Evolutionary conservation across 2,113 vertebrate species (phyloP).

Genomic region (Urocolius indicus): DNA sequence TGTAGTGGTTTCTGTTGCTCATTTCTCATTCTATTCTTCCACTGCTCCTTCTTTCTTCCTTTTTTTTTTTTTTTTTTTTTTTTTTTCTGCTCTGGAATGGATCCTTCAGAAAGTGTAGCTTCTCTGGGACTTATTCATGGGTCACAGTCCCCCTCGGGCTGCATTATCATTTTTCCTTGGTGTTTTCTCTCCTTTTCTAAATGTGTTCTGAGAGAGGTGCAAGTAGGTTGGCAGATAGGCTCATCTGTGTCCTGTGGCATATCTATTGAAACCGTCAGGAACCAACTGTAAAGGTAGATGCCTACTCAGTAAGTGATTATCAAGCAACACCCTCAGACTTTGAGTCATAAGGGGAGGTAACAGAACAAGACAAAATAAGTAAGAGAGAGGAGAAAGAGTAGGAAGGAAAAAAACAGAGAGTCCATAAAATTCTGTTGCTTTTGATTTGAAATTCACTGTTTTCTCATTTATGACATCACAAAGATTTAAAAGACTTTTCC

Average conservation of each 20-base stretch:
- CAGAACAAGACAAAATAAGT: not conserved
- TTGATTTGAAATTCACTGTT: not conserved
- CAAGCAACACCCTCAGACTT: not conserved
- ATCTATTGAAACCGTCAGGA: not conserved
- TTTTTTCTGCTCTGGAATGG: not conserved
- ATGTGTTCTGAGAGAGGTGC: not conserved
- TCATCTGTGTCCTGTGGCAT: not conserved
- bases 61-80: too few species aligned
- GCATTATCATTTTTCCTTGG: not conserved
- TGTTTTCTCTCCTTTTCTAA: not conserved
- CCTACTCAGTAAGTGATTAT: not conserved
- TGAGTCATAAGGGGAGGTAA: not conserved
- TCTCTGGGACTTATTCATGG: not conserved
- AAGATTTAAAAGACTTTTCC: not conserved
- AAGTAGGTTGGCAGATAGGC: not conserved
- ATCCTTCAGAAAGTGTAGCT: not conserved
- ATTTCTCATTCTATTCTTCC: not conserved
- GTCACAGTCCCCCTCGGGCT: rapidly evolving
- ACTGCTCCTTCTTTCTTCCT: not conserved
- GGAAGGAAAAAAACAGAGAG: not conserved
- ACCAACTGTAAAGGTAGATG: not conserved
- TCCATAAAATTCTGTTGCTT: not conserved
- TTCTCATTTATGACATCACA: not conserved
- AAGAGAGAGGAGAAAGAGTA: not conserved
- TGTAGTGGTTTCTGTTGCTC: not conserved